Evolutionary conservation across 2,797 vertebrate species (phyloP), one percentile per base, ranked within the genome.

Genomic region (Novumbra hubbsi): DNA sequence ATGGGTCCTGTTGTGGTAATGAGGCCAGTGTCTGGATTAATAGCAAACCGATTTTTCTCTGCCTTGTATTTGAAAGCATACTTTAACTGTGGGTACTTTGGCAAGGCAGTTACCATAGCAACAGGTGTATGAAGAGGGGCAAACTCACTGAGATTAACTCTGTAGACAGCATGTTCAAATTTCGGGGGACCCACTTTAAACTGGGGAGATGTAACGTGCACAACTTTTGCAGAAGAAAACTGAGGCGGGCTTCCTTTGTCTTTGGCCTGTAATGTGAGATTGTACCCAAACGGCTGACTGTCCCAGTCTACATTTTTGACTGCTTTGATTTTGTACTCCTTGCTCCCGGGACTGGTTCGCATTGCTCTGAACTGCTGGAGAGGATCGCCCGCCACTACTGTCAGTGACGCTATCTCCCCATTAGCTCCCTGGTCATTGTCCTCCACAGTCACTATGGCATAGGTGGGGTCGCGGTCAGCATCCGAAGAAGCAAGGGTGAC

Each of bases 191-290:
- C 96, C 57, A 92, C 92, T 90, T 91, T 96, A 90, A 96, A 97
- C 70, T 92, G 94, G 2, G 96, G 94, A 1, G 96, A 95, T 38
- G 87, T 91, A 78, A 99, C 89, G 24, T 94, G 95, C 79, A 99
- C 91, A 68, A 97, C 92, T 91, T 97, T 98, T 11, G 94, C 92
- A 6, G 96, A 93, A 45, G 98, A 99, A 92, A 98, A 96, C 62
- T 94, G 96, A 1, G 97, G 94, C 8, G 96, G 96, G 78, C 73
- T 94, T 80, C 98, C 98, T 93, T 98, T 99, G 90, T 99, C 98
- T 89, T 98, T 98, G 24, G 98, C 98, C 89, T 98, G 98, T 65
- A 99, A 85, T 4, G 98, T 99, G 78, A 99, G 94, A 84, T 99
- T 99, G 86, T 95, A 98, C 83, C 98, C 98, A 78, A 95, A 96